Conservation (phyloP, 2,797 vertebrate genomes). For the Darevskia mixta region DNA sequence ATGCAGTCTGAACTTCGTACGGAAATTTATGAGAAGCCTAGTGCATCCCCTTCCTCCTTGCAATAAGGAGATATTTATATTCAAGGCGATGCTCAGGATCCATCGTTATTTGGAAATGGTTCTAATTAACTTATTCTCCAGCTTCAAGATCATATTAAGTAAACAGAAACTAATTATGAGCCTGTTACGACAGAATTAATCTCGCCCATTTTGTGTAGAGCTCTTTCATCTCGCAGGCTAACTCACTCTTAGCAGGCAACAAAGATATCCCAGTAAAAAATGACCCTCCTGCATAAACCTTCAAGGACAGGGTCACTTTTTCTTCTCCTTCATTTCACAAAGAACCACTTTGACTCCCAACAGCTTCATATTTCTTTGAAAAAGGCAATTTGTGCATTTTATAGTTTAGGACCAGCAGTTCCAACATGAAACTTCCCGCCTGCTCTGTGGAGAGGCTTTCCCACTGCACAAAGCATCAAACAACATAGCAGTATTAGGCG, state of each 20-base stretch:
- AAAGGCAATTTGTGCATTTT: constrained; percentile 7
- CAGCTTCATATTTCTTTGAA: constrained; percentile 29
- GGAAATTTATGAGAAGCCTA: neutral
- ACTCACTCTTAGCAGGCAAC: constrained; percentile 10
- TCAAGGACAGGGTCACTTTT: constrained; percentile 1
- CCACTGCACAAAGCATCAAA: neutral
- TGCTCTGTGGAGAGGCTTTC: neutral
- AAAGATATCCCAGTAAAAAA: constrained; percentile 33
- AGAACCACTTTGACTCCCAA: neutral
- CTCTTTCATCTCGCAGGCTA: constrained; percentile 17
- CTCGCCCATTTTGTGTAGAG: neutral
- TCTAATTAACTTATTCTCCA: constrained; percentile 55
- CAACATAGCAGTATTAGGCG: neutral
- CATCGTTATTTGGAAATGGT: constrained; percentile 42
- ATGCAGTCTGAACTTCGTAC: too few relatives aligned
- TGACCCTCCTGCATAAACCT: neutral
- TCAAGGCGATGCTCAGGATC: neutral
- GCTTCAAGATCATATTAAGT: constrained; percentile 51
- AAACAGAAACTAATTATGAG: constrained; percentile 53
- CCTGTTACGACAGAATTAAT: constrained; percentile 40
- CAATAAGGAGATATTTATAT: constrained; percentile 24
- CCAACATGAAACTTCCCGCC: constrained; percentile 18
- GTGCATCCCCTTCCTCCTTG: neutral
- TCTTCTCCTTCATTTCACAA: constrained; percentile 18
- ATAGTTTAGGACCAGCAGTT: neutral